Evolutionary conservation across 64 coral and sea anemone species (phyloP), one percentile per base, ranked within the genome.

Genomic region (Porites lutea): DNA sequence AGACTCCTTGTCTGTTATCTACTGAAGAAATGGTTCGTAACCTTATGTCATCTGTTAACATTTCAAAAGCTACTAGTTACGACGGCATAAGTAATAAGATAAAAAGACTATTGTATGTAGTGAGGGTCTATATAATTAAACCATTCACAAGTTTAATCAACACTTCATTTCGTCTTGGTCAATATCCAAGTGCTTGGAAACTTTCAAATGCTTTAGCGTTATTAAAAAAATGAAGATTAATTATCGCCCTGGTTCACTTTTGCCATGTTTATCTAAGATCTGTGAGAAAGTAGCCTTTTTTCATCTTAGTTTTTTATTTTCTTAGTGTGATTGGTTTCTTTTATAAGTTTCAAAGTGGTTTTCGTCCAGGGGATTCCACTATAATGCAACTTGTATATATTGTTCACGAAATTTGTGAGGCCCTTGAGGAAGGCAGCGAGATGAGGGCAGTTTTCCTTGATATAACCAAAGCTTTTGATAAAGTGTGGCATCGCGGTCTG

Each of bases 391-490:
- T 90, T 48, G 48, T 82, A 4, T 71, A 69, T 21, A 43, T 90
- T 37, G 77, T 82, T 90, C 89, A 90, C 66, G 65, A 80, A 59
- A 90, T 90, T n/a, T 90, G 79, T 47, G 43, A 80, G 47, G 74
- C 88, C 16, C 18, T 90, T 37, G 74, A 90, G 63, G 64, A 68
- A n/a, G 88, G 88, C 45, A 69, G 79, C 46, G 73, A 90, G 67
- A 62, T 90, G 13, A 14, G 88, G 48, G 74, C 48, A 79, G 89
- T 78, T 46, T 71, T 90, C 15, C 49, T 81, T 13, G 78, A 81
- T 48, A 81, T 81, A 81, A 23, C 18, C 8, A 58, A 59, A 52
- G 78, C 78, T 9, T 83, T 61, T 83, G 79, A 83, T 61, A 37
- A 1, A 83, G 55, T 63, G 58, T 83, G 52, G 79, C 55, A 46